Evolutionary conservation across 2,888 invertebrate genomes (phyloP).

Genomic region (Endotricha flammealis): DNA sequence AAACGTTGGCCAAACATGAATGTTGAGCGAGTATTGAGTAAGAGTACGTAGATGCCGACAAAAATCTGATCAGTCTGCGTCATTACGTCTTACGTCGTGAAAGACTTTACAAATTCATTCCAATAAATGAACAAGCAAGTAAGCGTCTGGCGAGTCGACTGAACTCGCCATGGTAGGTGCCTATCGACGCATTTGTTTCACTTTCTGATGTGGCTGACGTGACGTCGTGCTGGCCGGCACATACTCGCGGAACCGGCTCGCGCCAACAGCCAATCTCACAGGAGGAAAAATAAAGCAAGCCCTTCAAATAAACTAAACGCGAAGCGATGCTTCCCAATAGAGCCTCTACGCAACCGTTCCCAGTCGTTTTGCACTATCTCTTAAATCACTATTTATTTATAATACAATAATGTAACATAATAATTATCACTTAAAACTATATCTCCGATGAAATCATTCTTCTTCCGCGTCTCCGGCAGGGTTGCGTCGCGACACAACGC

Average conservation of each 20-base stretch:
- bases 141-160: constrained; percentile 1
- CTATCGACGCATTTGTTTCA: constrained; percentile 11
- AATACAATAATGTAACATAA: constrained; percentile 69
- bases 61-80: constrained; percentile 3
- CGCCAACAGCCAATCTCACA: constrained; percentile 30
- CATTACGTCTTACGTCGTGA: no score
- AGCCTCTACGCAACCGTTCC: constrained; percentile 65
- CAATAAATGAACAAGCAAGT: background rate
- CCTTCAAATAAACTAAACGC: constrained; percentile 31
- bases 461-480: constrained; percentile 35
- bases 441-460: constrained; percentile 52
- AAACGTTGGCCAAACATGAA: constrained; percentile 38
- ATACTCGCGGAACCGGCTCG: constrained; percentile 11
- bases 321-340: constrained; percentile 31
- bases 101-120: background rate
- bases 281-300: constrained; percentile 34
- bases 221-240: constrained; percentile 10
- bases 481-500: constrained; percentile 38
- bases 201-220: constrained; percentile 10
- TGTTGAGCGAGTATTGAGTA: constrained; percentile 9
- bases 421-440: constrained; percentile 65
- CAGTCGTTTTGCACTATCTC: constrained; percentile 75
- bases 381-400: constrained; percentile 62
- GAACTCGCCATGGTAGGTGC: no score
- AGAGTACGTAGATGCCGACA: constrained; percentile 1